phyloP scores from a whole-genome alignment of 2,113 vertebrate genomes.

The Chaetorhynchus papuensis region DNA sequence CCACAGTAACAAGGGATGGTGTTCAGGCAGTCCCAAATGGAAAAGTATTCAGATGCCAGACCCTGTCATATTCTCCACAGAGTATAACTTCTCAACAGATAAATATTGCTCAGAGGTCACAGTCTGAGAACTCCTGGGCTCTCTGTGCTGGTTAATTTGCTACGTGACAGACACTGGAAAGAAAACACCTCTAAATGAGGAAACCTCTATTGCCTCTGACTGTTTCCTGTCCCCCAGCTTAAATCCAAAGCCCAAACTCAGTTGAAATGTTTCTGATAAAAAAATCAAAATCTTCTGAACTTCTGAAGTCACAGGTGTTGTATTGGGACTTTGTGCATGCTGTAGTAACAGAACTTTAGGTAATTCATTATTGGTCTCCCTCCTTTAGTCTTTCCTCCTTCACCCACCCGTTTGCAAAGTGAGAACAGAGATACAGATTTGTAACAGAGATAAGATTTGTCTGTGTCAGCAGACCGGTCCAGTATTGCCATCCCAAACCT shows the following conservation, averaged over 20 bases:
- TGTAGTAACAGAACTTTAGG: background rate
- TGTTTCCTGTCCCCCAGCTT: background rate
- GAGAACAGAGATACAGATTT: background rate
- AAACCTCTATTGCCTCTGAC: background rate
- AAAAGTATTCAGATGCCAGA: background rate
- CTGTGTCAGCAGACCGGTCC: background rate
- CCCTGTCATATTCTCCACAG: accelerated
- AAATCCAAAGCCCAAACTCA: background rate
- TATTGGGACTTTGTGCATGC: accelerated
- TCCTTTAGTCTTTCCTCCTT: background rate
- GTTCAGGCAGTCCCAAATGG: background rate
- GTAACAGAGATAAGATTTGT: no score
- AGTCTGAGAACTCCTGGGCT: background rate
- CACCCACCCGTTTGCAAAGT: background rate
- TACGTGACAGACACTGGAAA: background rate
- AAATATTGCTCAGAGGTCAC: background rate
- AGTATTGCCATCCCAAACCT: background rate
- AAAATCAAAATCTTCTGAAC: background rate
- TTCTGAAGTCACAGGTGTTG: background rate
- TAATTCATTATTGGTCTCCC: background rate
- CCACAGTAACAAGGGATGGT: background rate
- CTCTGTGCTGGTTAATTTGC: background rate
- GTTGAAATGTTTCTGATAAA: background rate
- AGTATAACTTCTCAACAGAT: background rate
- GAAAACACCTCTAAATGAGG: background rate